Conservation (phyloP, 2,797 vertebrate genomes). For the Pampus argenteus region DNA sequence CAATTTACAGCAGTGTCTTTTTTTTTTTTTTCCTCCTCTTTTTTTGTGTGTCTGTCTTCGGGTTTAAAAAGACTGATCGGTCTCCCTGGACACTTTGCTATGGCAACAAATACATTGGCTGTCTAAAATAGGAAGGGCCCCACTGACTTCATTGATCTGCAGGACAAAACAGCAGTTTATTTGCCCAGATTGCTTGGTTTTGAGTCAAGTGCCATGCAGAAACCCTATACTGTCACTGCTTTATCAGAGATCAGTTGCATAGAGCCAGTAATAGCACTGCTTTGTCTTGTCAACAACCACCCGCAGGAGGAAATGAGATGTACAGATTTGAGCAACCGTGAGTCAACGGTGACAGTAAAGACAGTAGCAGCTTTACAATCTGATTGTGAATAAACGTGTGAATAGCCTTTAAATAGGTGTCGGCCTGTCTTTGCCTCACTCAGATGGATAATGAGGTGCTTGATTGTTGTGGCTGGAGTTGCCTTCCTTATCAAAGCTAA, state of each 20-base stretch:
- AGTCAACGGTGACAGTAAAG: background rate
- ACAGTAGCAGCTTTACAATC: background rate
- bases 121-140: constrained; percentile 67
- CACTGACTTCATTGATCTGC: constrained; percentile 69
- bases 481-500: constrained; percentile 25
- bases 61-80: constrained; percentile 58
- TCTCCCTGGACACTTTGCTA: constrained; percentile 83
- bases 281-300: background rate
- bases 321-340: constrained; percentile 1
- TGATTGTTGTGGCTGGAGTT: constrained; percentile 13
- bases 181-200: constrained; percentile 52
- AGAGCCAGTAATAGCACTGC: background rate
- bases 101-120: constrained; percentile 82
- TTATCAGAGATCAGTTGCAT: constrained; percentile 11
- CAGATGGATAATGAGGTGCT: constrained; percentile 11
- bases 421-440: constrained; percentile 6
- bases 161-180: constrained; percentile 57
- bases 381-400: background rate
- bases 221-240: background rate
- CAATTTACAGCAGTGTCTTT: constrained; percentile 49
- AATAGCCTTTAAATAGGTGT: background rate
- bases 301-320: constrained; percentile 8
- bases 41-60: constrained; percentile 44
- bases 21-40: background rate
- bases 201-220: constrained; percentile 41